A percentile compares a stretch with the other conserved stretches of the same genome.
Evolutionary conservation across 2,113 vertebrate genomes (phyloP).

Genomic region (Murina feae): DNA sequence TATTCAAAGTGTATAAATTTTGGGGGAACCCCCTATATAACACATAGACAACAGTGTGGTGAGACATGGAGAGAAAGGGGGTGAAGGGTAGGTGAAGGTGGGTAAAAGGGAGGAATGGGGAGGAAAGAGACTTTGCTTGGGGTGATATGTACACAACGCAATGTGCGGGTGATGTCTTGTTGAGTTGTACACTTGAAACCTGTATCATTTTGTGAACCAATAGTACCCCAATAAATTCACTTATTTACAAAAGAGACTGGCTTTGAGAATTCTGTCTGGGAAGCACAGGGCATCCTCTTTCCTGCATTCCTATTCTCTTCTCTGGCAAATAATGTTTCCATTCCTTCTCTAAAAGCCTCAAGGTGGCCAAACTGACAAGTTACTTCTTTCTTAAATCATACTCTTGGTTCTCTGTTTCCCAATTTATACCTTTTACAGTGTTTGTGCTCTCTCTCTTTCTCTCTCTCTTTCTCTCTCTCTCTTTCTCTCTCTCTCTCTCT

Average conservation of each 20-base stretch:
- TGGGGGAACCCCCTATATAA: no score
- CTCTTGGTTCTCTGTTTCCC: background rate
- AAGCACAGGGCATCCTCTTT: background rate
- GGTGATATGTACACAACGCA: background rate
- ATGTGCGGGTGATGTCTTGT: background rate
- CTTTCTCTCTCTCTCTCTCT: background rate
- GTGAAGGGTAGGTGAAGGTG: background rate
- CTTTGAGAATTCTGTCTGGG: background rate
- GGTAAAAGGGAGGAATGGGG: background rate
- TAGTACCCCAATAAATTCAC: background rate
- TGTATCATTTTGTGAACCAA: background rate
- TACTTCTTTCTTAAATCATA: background rate
- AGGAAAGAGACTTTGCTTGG: background rate
- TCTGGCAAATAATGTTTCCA: background rate
- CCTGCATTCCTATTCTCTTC: background rate
- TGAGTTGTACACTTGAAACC: background rate
- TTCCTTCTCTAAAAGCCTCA: background rate
- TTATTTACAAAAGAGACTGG: background rate
- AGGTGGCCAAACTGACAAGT: background rate
- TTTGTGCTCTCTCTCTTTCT: background rate
- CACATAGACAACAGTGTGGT: no score
- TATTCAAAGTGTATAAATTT: no score
- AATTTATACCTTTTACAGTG: background rate
- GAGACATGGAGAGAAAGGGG: no score
- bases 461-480: background rate